These are phyloP conservation scores for Trichomalopsis sarcophagae DNA, from an alignment of 1,140 invertebrate genomes.

Conservation along the genomic window DNA sequence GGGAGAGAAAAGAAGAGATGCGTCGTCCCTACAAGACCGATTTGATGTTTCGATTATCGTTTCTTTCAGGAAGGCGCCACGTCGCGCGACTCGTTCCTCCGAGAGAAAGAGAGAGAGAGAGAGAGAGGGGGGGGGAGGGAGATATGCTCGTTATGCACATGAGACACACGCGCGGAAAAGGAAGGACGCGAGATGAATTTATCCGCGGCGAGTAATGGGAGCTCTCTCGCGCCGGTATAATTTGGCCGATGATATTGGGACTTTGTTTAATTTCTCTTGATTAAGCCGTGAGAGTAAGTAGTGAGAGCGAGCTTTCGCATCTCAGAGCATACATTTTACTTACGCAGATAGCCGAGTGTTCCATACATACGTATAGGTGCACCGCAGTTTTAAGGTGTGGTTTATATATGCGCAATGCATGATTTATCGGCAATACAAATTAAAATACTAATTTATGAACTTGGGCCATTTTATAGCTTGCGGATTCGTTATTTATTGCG, in stretches of 20 bases:
- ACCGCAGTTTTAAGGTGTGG: slow-evolving; percentile 38
- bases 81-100: slow-evolving; percentile 21
- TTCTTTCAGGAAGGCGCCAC: slow-evolving; percentile 52
- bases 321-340: slow-evolving; percentile 44
- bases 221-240: neutral
- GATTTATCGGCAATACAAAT: slow-evolving; percentile 51
- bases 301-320: slow-evolving; percentile 7
- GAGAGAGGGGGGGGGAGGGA: neutral
- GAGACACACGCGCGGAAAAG: slow-evolving; percentile 36
- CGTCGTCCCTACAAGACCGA: slow-evolving; percentile 50
- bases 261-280: slow-evolving; percentile 48
- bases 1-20: slow-evolving; percentile 33
- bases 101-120: neutral
- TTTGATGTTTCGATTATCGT: slow-evolving; percentile 55
- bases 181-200: slow-evolving; percentile 41
- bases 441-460: slow-evolving; percentile 54
- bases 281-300: slow-evolving; percentile 9
- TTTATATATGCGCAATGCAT: slow-evolving; percentile 46
- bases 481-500: slow-evolving; percentile 42
- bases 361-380: neutral
- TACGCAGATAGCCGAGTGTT: slow-evolving; percentile 15
- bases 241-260: slow-evolving; percentile 37
- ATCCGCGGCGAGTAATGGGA: slow-evolving; percentile 26
- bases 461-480: slow-evolving; percentile 38
- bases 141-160: slow-evolving; percentile 41